Evolutionary conservation across 2,888 invertebrate species (phyloP), one percentile per base, ranked within the genome.

Genomic region (Macrophya annulata): DNA sequence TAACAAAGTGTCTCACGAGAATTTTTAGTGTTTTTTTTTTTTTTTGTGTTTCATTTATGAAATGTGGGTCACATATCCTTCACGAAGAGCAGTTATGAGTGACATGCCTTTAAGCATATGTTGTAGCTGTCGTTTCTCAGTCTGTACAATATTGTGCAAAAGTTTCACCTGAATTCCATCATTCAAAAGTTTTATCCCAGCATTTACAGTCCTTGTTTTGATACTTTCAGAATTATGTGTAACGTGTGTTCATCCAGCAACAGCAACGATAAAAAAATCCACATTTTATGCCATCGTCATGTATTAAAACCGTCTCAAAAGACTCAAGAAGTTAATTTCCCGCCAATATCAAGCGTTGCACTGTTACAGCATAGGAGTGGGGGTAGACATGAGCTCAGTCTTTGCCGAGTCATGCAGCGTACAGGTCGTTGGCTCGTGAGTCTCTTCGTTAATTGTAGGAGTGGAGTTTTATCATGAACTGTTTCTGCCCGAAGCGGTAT

Each of bases 11-110:
- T 10, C 37, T 6, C 37, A 17, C 15, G 15, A 68, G 15, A 68
- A 37, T 21, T 45, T 1, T 45, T n/a, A n/a, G n/a, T n/a, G n/a
- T n/a, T n/a, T 1, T 17, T 51, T n/a, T 43, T 51, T 8, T 55
- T 1, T 8, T n/a, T 8, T 55, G 17, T n/a, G 17, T 55, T 74
- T 21, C 25, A 4, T 21, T 43, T 4, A n/a, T n/a, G 10, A 17
- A 74, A 74, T 43, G 5, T 74, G n/a, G 72, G 72, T 43, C 72
- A 74, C 9, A 45, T 15, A 74, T 12, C 43, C 72, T 12, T 74
- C 25, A 9, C 17, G 37, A 40, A 71, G 71, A 40, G n/a, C 71
- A 71, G 40, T 71, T 21, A 4, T 40, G 45, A 45, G 72, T 21
- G 45, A 74, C 45, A 43, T 45, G 40, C 17, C 72, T 74, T 17